phyloP scores from a whole-genome alignment of 2,113 vertebrate species.

The Echinops telfairi region DNA sequence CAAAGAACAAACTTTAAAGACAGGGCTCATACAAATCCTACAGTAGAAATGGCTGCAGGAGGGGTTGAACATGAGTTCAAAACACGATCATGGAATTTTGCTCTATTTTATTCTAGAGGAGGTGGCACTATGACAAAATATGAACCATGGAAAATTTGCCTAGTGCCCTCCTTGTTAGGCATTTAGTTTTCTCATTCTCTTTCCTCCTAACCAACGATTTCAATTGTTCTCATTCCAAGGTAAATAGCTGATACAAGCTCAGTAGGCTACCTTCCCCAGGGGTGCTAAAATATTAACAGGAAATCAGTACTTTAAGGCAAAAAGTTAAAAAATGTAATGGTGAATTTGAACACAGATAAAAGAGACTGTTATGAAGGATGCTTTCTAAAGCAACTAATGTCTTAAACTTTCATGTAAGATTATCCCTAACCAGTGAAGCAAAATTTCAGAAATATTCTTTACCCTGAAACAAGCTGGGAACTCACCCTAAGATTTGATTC shows the following conservation, averaged over 20 bases:
- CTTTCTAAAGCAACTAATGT: background rate
- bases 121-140: background rate
- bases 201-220: too few relatives aligned
- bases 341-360: slow-evolving; percentile 31
- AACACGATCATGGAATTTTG: background rate
- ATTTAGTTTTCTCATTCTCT: background rate
- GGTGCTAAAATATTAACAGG: slow-evolving; percentile 25
- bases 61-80: background rate
- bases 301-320: slow-evolving; percentile 8
- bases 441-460: slow-evolving; percentile 52
- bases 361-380: background rate
- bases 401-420: background rate
- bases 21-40: slow-evolving; percentile 9
- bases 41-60: background rate
- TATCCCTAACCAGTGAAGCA: slow-evolving; percentile 21
- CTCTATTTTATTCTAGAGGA: background rate
- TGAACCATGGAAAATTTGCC: background rate
- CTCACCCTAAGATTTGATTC: slow-evolving; percentile 12
- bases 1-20: background rate
- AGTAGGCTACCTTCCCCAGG: background rate
- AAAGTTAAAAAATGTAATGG: background rate
- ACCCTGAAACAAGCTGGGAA: background rate
- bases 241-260: slow-evolving; percentile 34
- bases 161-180: background rate
- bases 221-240: too few relatives aligned